Conservation (phyloP, 2,888 invertebrate species). For the Drosophila neonasuta region DNA sequence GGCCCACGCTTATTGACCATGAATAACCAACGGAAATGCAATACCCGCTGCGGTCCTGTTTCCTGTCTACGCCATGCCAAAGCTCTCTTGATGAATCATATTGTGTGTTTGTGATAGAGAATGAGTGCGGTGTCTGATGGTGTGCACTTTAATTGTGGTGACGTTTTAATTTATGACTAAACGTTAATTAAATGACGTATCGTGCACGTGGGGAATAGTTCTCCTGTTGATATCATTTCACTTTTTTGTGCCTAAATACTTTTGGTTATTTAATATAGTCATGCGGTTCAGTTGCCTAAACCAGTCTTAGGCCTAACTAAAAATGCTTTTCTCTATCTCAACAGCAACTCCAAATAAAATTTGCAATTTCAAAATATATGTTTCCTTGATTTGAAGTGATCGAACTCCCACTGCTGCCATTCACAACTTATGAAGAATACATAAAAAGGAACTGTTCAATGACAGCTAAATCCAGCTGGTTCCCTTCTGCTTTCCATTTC, state of each 20-base stretch:
- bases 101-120: background rate
- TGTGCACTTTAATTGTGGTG: conserved; percentile 48
- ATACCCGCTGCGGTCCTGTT: conserved; percentile 48
- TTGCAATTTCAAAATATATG: no score
- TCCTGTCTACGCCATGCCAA: conserved; percentile 22
- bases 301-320: no score
- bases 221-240: background rate
- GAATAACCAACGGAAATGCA: conserved; percentile 71
- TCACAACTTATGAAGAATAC: no score
- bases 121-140: conserved; percentile 7
- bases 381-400: no score
- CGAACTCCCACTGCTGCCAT: no score
- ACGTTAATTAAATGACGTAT: conserved; percentile 35
- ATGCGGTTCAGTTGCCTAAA: no score
- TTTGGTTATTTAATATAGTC: no score
- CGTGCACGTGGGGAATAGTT: background rate
- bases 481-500: no score
- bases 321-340: no score
- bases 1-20: conserved; percentile 58
- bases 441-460: no score
- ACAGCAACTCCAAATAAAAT: no score
- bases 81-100: conserved; percentile 53
- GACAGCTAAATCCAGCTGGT: no score
- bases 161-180: conserved; percentile 63
- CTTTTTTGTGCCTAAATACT: background rate